Evolutionary conservation across 2,113 vertebrate species (phyloP).

Genomic region (Rana temporaria): DNA sequence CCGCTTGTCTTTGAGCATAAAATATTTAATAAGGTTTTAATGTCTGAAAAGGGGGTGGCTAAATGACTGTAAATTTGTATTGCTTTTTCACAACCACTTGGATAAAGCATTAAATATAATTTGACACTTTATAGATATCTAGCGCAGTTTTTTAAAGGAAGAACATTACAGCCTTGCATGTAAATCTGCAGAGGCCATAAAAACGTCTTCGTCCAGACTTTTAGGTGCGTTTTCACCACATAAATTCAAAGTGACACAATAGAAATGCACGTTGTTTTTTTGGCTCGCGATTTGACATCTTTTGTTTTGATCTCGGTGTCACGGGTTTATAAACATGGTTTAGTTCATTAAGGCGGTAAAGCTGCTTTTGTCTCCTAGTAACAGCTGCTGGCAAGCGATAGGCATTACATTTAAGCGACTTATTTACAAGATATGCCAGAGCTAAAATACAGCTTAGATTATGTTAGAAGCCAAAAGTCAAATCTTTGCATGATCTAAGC

Average conservation of each 20-base stretch:
- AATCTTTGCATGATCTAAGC: too few species aligned
- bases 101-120: constrained; percentile 17
- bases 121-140: constrained; percentile 30
- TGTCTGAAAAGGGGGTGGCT: constrained; percentile 24
- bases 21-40: constrained; percentile 39
- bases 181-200: neutral
- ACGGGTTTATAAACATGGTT: constrained; percentile 1
- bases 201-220: neutral
- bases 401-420: too few species aligned
- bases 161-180: neutral
- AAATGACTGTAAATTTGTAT: constrained; percentile 20
- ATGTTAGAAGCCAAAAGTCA: too few species aligned
- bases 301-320: neutral
- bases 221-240: neutral
- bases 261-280: neutral
- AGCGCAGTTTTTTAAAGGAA: neutral
- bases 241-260: constrained; percentile 1
- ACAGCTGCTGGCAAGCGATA: neutral
- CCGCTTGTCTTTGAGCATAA: constrained; percentile 5
- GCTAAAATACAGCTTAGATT: too few species aligned
- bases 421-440: too few species aligned
- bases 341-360: too few species aligned
- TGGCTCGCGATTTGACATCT: neutral
- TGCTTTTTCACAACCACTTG: constrained; percentile 10
- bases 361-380: constrained; percentile 1